These are phyloP conservation scores for Oreotrochilus melanogaster DNA, from an alignment of 2,113 vertebrate genomes.

Conservation along the genomic window DNA sequence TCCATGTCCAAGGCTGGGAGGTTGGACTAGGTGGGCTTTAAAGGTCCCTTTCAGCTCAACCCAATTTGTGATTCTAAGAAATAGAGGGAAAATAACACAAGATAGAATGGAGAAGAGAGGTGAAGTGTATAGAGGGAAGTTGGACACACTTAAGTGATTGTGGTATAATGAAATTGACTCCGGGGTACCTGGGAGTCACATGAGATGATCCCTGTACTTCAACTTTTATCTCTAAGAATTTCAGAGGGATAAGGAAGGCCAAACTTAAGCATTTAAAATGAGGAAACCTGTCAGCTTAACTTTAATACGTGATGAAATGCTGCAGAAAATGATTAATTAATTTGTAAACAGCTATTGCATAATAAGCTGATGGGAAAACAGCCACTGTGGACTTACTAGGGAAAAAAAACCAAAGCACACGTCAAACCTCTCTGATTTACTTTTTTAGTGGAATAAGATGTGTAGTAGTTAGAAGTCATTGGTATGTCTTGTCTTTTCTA, in stretches of 20 bases:
- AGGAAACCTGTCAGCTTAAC: not conserved
- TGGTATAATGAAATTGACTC: not conserved
- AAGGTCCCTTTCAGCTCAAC: no score
- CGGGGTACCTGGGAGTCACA: not conserved
- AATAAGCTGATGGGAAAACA: not conserved
- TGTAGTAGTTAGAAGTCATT: not conserved
- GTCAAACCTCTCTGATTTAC: not conserved
- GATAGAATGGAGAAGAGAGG: not conserved
- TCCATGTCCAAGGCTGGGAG: no score
- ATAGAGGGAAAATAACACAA: not conserved
- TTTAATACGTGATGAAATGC: constrained; percentile 2
- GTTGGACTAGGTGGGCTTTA: no score
- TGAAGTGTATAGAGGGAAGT: not conserved
- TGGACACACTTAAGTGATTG: not conserved
- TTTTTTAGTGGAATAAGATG: not conserved
- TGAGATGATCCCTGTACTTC: not conserved
- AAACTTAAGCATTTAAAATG: not conserved
- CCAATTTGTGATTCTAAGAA: no score
- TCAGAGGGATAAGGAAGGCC: constrained; percentile 3
- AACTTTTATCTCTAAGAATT: not conserved
- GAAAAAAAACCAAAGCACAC: not conserved
- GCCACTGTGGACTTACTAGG: not conserved
- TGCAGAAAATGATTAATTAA: constrained; percentile 18
- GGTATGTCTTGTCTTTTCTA: not conserved
- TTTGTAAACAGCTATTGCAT: constrained; percentile 18